Conservation (phyloP, 2,797 vertebrate genomes). For the Calcarius lapponicus region DNA sequence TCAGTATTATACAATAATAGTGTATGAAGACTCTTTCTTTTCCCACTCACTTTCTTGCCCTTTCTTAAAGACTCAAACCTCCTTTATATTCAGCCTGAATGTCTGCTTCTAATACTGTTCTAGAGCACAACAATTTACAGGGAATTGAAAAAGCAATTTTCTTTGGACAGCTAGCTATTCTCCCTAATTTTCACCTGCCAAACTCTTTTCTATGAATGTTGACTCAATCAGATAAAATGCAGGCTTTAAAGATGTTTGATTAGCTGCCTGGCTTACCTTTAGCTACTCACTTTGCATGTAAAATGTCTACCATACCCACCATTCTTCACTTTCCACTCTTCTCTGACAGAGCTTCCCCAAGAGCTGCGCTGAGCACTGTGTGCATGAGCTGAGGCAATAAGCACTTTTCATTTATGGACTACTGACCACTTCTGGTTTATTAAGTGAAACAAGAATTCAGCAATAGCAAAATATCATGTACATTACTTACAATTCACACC, state of each 20-base stretch:
- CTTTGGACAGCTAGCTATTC: conserved; percentile 58
- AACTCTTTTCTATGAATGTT: conserved; percentile 53
- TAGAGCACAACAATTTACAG: conserved; percentile 61
- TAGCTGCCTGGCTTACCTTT: conserved; percentile 64
- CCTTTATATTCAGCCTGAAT: conserved; percentile 44
- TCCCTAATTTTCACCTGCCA: conserved; percentile 67
- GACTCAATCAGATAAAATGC: conserved; percentile 60
- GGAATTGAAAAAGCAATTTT: conserved; percentile 71
- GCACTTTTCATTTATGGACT: neutral
- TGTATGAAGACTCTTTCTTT: neutral
- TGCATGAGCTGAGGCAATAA: neutral
- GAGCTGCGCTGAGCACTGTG: neutral
- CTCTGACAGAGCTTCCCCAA: neutral
- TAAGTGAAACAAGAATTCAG: neutral
- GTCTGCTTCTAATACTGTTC: conserved; percentile 34
- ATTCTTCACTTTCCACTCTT: neutral
- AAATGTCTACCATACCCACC: neutral
- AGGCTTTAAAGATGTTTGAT: conserved; percentile 61
- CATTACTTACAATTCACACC: neutral
- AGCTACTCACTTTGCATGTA: conserved; percentile 49
- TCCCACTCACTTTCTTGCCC: neutral
- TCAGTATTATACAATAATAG: neutral
- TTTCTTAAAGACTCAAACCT: neutral
- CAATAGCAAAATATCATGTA: neutral
- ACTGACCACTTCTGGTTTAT: neutral